Evolutionary conservation across 1,140 invertebrate species (phyloP), one percentile per base, ranked within the genome.

Genomic region (Calliphora vicina): DNA sequence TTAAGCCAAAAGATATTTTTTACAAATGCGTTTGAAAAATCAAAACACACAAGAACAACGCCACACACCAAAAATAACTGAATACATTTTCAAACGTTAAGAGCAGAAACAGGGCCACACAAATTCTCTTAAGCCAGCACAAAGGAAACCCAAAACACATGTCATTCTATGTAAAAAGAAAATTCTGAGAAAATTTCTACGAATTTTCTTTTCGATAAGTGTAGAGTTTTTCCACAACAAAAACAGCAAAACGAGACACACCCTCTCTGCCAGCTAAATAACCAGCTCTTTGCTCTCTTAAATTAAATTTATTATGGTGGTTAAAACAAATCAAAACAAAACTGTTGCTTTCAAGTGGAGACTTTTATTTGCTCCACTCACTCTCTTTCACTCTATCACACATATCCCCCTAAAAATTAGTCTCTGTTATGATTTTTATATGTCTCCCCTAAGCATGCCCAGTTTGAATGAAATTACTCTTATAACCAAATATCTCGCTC

Each of bases 1-100:
- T 82, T 71, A 29, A 78, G 72, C 61, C 67, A 80, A 50, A 83
- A 84, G 72, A 67, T 81, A 42, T 20, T 35, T 23, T 71, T 83
- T 50, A 80, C 57, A 80, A 83, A 73, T 80, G 74, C 82, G 29
- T 35, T 29, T 23, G 35, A 25, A 29, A 83, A 57, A 23, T 27
- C 23, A 67, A 81, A 67, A 50, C 27, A 35, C 73, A 43, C 35
- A 67, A 15, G 57, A 81, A 61, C 43, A 61, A 35, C 25, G 26
- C 26, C 35, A 23, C 3, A 80, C 42, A 23, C 12, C 27, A 20
- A 42, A 20, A 50, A 50, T 50, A 15, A n/a, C n/a, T n/a, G n/a
- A n/a, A n/a, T n/a, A n/a, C n/a, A n/a, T n/a, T n/a, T n/a, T n/a
- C n/a, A n/a, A n/a, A n/a, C n/a, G 12, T 17, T 10, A 50, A 50